Percentiles rank a stretch among this genome's conserved stretches.
Conservation (phyloP, 2,888 invertebrate species). For the Caenorhabditis sp. region DNA sequence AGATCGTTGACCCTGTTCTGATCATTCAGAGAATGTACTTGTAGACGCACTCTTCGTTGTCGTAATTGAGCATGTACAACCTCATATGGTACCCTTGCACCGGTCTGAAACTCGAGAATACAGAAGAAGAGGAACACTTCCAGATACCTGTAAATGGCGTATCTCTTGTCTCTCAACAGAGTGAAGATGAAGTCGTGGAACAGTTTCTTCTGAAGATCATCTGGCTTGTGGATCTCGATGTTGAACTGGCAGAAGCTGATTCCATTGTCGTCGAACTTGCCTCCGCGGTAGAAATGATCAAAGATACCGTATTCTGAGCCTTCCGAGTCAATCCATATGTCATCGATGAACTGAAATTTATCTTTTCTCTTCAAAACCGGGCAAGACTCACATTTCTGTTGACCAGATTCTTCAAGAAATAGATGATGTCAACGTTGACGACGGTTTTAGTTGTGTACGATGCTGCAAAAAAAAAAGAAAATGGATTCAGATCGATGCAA, state of each 20-base stretch:
- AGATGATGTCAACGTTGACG: slow-evolving; percentile 60
- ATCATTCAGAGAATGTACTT: slow-evolving; percentile 55
- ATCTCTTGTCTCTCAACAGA: slow-evolving; percentile 53
- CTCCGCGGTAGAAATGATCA: slow-evolving; percentile 60
- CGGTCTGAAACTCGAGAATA: slow-evolving; percentile 35
- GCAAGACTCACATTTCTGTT: slow-evolving; percentile 27
- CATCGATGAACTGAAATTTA: slow-evolving; percentile 58
- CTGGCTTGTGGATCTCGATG: slow-evolving; percentile 65
- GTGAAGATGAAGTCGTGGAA: slow-evolving; percentile 61
- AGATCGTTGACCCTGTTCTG: slow-evolving; percentile 23
- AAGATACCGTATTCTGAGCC: slow-evolving; percentile 66
- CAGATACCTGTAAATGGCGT: slow-evolving; percentile 39
- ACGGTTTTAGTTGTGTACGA: slow-evolving; percentile 46
- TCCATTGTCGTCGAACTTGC: slow-evolving; percentile 60
- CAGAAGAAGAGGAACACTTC: too few species aligned
- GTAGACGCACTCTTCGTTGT: slow-evolving; percentile 51
- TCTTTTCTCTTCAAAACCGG: background rate
- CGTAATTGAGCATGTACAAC: slow-evolving; percentile 61
- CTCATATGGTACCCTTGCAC: slow-evolving; percentile 59
- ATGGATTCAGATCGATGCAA: background rate
- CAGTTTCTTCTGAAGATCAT: slow-evolving; percentile 49
- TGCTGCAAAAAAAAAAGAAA: slow-evolving; percentile 15
- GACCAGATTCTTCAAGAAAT: slow-evolving; percentile 58
- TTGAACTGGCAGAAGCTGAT: slow-evolving; percentile 68
- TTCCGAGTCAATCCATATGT: slow-evolving; percentile 66